Evolutionary conservation across 2,888 invertebrate genomes (phyloP), one percentile per base, ranked within the genome.

Genomic region (Protonemura montana): DNA sequence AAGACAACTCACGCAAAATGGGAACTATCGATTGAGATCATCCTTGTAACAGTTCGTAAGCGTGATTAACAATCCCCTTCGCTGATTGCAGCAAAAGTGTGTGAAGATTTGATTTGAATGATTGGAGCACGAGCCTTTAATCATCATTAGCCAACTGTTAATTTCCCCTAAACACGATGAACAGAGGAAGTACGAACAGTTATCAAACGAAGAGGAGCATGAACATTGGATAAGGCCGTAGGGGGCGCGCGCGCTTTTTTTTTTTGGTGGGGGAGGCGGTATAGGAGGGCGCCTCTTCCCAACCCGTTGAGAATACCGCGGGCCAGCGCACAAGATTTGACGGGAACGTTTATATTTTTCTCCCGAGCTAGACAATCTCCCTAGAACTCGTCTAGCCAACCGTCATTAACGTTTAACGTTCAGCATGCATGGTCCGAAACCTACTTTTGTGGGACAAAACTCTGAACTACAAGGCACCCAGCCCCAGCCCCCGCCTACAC

Each of bases 21-120:
- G 35, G 5, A 35, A 35, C 35, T 35, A 59, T 59, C 59, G 59
- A 59, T 59, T 21, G 59, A 59, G 13, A 59, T 59, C 13, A 59
- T 59, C 59, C 35, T n/a, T 59, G 59, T 16, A 59, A 10, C 59
- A 2, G 59, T 59, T 59, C 13, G 59, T 21, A 59, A 59, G 6
- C 59, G 3, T 59, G 7, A 59, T 59, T 59, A 59, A 59, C 59
- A 59, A 59, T 59, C 59, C 59, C 59, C 59, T 2, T 21, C 59
- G 13, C 59, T 59, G 21, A 59, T 59, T 59, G 59, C 13, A 59
- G 59, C 59, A 59, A 59, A 59, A 59, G 59, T 59, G 59, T 59
- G 59, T 59, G 59, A 59, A 59, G 59, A 59, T 59, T 59, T 59
- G 16, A 59, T 59, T 59, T 59, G 59, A 59, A 59, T 59, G 59